Evolutionary conservation across 2,888 invertebrate species (phyloP).

Genomic region (Temnothorax unifasciatus): DNA sequence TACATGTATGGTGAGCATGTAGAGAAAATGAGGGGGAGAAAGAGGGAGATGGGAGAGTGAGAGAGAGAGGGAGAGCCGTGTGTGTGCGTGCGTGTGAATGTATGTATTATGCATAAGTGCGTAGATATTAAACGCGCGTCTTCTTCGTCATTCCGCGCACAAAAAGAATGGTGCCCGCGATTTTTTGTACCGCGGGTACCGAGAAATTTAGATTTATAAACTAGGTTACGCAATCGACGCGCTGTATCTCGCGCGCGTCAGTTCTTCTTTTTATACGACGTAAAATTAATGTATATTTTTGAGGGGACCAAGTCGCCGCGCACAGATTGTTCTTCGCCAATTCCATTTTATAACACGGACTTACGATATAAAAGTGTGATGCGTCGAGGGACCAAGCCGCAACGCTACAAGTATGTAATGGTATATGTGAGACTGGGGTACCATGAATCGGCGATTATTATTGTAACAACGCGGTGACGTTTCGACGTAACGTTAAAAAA

Average conservation of each 20-base stretch:
- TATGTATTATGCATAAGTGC: slow-evolving; percentile 7
- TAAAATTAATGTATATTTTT: slow-evolving; percentile 20
- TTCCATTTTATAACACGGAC: slow-evolving; percentile 22
- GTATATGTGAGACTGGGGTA: slow-evolving; percentile 4
- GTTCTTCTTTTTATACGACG: background rate
- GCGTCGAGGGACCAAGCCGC: slow-evolving; percentile 41
- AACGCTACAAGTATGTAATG: background rate
- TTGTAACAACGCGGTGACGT: background rate
- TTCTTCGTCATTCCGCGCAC: slow-evolving; percentile 53
- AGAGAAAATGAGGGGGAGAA: slow-evolving; percentile 48
- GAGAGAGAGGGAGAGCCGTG: slow-evolving; percentile 7
- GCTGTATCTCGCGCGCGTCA: background rate
- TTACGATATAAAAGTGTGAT: background rate
- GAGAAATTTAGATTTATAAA: background rate
- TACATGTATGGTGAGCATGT: slow-evolving; percentile 72
- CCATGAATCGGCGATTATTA: background rate
- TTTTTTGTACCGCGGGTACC: slow-evolving; percentile 25
- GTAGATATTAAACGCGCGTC: slow-evolving; percentile 50
- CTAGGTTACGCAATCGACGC: background rate
- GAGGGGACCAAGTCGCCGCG: background rate
- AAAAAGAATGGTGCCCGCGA: slow-evolving; percentile 40
- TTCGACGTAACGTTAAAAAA: background rate
- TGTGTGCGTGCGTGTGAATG: background rate
- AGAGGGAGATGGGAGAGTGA: slow-evolving; percentile 27
- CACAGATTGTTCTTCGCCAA: background rate